Conservation (phyloP, 2,888 invertebrate genomes). For the Cephus runcator region DNA sequence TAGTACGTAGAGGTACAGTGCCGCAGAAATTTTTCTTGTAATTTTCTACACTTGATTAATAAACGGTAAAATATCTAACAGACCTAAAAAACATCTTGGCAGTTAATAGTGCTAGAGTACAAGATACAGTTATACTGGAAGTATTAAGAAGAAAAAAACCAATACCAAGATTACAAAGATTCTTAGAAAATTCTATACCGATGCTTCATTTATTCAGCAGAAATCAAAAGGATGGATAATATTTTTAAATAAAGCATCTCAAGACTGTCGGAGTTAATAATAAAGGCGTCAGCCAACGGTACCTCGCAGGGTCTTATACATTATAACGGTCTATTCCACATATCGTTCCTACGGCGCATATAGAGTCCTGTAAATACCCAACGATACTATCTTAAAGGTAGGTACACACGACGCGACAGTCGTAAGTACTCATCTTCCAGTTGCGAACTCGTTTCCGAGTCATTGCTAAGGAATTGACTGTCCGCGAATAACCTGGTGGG, state of each 20-base stretch:
- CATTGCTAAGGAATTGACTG: background rate
- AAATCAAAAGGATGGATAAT: background rate
- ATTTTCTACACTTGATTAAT: background rate
- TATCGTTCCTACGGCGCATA: slow-evolving; percentile 19
- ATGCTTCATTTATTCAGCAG: background rate
- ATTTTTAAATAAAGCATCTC: background rate
- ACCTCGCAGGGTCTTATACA: slow-evolving; percentile 18
- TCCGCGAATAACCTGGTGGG: background rate
- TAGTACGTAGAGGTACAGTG: background rate
- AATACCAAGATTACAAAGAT: background rate
- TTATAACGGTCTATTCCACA: slow-evolving; percentile 48
- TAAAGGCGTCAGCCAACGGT: slow-evolving; percentile 24
- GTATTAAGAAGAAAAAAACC: background rate
- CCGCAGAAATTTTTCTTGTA: background rate
- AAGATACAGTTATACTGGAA: background rate
- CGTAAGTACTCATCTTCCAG: background rate
- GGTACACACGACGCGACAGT: background rate
- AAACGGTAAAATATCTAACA: background rate
- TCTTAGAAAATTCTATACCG: background rate
- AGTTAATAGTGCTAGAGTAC: background rate
- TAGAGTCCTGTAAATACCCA: slow-evolving; percentile 5
- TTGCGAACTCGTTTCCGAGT: background rate
- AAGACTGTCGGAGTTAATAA: background rate
- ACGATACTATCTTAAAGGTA: background rate
- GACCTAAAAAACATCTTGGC: background rate